Percentiles rank a stretch among this genome's conserved stretches.
These are phyloP conservation scores for Drosophila vallismaia DNA, from an alignment of 2,888 invertebrate species.

Conservation along the genomic window DNA sequence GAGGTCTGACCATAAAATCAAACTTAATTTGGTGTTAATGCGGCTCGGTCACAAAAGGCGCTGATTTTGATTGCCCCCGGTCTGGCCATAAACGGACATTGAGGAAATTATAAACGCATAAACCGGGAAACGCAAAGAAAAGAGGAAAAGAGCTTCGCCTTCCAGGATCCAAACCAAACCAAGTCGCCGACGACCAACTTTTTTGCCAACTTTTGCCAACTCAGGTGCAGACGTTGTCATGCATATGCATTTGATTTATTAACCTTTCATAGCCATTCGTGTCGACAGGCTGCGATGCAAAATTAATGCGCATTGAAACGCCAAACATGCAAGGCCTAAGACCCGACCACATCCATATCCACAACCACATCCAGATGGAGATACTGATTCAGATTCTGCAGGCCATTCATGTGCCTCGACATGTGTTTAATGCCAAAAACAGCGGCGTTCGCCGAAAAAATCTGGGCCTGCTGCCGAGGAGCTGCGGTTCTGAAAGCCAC, in stretches of 20 bases:
- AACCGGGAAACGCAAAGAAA: slow-evolving; percentile 41
- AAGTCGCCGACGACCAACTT: slow-evolving; percentile 1
- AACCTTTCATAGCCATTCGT: slow-evolving; percentile 79
- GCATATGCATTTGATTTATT: slow-evolving; percentile 79
- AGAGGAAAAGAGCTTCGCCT: slow-evolving; percentile 37
- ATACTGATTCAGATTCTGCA: slow-evolving; percentile 35
- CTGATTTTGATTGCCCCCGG: slow-evolving; percentile 63
- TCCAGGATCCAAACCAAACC: slow-evolving; percentile 28
- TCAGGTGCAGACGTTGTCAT: slow-evolving; percentile 71
- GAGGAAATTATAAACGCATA: slow-evolving; percentile 78
- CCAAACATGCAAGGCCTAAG: slow-evolving; percentile 72
- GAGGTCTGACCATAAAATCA: slow-evolving; percentile 48
- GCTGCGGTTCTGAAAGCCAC: slow-evolving; percentile 50
- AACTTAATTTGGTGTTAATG: slow-evolving; percentile 74
- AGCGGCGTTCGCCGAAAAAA: slow-evolving; percentile 73
- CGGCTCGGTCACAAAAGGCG: slow-evolving; percentile 63
- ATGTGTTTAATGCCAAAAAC: slow-evolving; percentile 78
- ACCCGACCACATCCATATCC: slow-evolving; percentile 16
- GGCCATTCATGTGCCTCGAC: slow-evolving; percentile 78
- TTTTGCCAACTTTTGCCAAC: slow-evolving; percentile 13
- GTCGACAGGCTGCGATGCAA: slow-evolving; percentile 64
- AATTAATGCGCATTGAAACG: slow-evolving; percentile 80
- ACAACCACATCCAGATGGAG: slow-evolving; percentile 20
- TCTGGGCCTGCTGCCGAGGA: slow-evolving; percentile 59
- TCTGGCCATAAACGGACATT: slow-evolving; percentile 68